Percentiles rank a stretch among this genome's conserved stretches.
Evolutionary conservation across 2,113 vertebrate genomes (phyloP).

Genomic region (Pavo muticus): DNA sequence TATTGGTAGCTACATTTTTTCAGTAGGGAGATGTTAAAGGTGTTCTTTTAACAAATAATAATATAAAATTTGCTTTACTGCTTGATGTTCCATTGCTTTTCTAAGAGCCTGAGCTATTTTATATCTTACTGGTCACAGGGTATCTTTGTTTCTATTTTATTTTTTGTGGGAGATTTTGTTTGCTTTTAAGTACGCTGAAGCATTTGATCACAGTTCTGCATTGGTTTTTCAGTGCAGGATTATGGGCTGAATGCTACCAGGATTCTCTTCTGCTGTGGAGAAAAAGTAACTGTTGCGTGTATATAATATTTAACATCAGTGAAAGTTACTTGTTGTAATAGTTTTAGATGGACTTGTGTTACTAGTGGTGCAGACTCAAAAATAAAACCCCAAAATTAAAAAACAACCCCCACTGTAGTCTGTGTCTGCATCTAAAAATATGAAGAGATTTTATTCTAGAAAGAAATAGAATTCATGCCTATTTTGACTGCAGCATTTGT

Average conservation of each 20-base stretch:
- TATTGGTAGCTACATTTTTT: neutral
- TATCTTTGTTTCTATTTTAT: neutral
- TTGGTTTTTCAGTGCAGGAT: constrained; percentile 42
- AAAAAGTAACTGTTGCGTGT: constrained; percentile 18
- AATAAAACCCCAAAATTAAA: neutral
- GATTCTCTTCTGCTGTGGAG: constrained; percentile 34
- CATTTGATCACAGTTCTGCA: constrained; percentile 13
- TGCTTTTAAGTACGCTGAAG: neutral
- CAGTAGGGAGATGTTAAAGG: neutral
- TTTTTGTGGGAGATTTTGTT: neutral
- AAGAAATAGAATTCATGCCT: neutral
- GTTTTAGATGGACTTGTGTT: neutral
- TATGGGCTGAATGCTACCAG: constrained; percentile 14
- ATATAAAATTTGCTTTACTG: neutral
- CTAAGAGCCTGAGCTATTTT: neutral
- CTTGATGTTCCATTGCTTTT: neutral
- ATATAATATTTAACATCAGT: constrained; percentile 14
- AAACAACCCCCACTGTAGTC: neutral
- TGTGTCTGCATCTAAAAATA: neutral
- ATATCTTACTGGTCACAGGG: neutral
- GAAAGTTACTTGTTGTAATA: neutral
- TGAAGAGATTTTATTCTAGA: neutral
- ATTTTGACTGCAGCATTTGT: neutral
- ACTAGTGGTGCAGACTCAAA: neutral
- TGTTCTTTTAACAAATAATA: neutral